phyloP scores from a whole-genome alignment of 2,888 invertebrate genomes.

The Spilosoma lubricipeda region DNA sequence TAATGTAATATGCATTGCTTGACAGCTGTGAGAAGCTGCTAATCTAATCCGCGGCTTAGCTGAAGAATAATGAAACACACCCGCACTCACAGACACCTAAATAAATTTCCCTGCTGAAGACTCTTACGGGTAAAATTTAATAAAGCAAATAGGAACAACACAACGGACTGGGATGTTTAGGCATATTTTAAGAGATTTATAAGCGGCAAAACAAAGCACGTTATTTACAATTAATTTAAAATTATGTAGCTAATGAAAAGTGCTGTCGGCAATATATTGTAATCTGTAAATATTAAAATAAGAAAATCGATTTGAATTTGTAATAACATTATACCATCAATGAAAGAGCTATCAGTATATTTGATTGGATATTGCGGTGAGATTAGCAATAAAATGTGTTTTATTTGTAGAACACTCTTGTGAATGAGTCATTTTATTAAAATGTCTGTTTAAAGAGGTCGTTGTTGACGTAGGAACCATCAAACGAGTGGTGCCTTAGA shows the following conservation, averaged over 20 bases:
- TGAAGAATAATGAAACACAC: conserved; percentile 69
- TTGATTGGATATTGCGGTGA: conserved; percentile 5
- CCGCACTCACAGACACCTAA: conserved; percentile 69
- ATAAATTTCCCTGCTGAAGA: conserved; percentile 73
- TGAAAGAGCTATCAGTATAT: conserved; percentile 18
- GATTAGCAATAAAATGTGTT: neutral
- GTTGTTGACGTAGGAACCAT: neutral
- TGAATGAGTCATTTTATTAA: conserved; percentile 2
- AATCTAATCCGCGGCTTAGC: conserved; percentile 69
- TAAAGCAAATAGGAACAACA: conserved; percentile 77
- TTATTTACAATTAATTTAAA: conserved; percentile 75
- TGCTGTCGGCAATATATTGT: conserved; percentile 50
- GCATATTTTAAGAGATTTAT: conserved; percentile 77
- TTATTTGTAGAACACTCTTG: conserved; percentile 1
- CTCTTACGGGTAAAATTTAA: conserved; percentile 76
- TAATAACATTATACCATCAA: conserved; percentile 25
- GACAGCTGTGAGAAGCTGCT: conserved; percentile 60
- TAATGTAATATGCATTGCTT: conserved; percentile 55
- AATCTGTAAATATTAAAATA: conserved; percentile 26
- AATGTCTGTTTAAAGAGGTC: conserved; percentile 4
- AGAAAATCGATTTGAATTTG: conserved; percentile 25
- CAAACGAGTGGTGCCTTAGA: neutral
- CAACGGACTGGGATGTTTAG: conserved; percentile 67
- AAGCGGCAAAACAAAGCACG: conserved; percentile 65
- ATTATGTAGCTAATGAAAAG: conserved; percentile 68